A percentile compares a stretch with the other conserved stretches of the same genome.
These are phyloP conservation scores for Criorhina ranunculi DNA, from an alignment of 2,888 invertebrate species.

Conservation along the genomic window DNA sequence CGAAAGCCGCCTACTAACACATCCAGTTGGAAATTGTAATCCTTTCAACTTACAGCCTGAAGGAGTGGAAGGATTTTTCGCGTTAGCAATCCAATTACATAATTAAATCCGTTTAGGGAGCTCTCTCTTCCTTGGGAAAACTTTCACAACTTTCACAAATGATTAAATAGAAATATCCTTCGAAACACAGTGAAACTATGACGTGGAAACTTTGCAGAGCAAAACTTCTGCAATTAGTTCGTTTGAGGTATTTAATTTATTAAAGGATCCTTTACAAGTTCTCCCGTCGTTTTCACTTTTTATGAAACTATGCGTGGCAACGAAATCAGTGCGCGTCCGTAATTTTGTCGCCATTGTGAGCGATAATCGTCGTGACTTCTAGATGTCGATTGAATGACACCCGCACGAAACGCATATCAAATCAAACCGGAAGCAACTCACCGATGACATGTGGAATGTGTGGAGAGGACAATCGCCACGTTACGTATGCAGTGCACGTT, in stretches of 20 bases:
- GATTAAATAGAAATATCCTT: constrained; percentile 51
- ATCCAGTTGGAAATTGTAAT: constrained; percentile 46
- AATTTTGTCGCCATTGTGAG: constrained; percentile 38
- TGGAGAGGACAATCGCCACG: not conserved
- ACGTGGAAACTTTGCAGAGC: constrained; percentile 18
- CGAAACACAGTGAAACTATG: constrained; percentile 20
- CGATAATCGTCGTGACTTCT: constrained; percentile 19
- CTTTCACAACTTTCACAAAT: constrained; percentile 44
- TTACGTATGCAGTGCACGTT: constrained; percentile 51
- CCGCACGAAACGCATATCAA: constrained; percentile 53
- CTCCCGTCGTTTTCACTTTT: constrained; percentile 36
- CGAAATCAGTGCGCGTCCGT: constrained; percentile 48
- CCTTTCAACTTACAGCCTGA: constrained; percentile 46
- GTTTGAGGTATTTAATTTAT: constrained; percentile 59
- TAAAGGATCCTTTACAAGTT: constrained; percentile 45
- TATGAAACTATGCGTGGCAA: constrained; percentile 26
- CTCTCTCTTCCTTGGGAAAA: constrained; percentile 24
- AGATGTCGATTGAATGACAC: constrained; percentile 46
- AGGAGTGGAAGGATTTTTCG: constrained; percentile 34
- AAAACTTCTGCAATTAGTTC: constrained; percentile 37
- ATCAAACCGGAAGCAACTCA: constrained; percentile 14
- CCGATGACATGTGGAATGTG: constrained; percentile 16
- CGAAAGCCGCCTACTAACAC: constrained; percentile 30
- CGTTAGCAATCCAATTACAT: constrained; percentile 81
- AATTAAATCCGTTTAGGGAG: constrained; percentile 82